These are phyloP conservation scores for Mormoops blainvillei DNA, from an alignment of 2,113 vertebrate genomes.

Conservation along the genomic window DNA sequence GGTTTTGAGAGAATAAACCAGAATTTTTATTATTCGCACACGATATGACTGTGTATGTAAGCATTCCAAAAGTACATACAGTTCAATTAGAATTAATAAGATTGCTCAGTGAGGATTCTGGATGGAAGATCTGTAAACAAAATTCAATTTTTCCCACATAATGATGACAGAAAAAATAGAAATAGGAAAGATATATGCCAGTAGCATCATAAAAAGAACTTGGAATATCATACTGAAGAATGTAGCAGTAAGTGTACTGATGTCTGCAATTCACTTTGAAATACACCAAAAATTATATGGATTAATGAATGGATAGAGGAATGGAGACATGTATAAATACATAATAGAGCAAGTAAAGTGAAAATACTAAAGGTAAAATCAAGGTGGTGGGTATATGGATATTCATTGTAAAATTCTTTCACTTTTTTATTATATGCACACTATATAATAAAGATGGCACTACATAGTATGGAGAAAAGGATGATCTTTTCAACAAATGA, in stretches of 20 bases:
- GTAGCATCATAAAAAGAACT: neutral
- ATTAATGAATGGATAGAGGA: neutral
- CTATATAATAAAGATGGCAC: too few relatives aligned
- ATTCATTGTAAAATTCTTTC: neutral
- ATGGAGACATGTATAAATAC: neutral
- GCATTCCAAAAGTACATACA: neutral
- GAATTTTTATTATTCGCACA: slow-evolving; percentile 12
- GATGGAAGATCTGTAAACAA: neutral
- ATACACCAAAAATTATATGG: neutral
- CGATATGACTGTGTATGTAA: neutral
- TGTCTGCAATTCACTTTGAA: neutral
- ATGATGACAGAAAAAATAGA: neutral
- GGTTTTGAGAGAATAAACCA: neutral
- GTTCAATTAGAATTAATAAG: neutral
- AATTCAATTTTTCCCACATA: neutral
- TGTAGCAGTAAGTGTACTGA: neutral
- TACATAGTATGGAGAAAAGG: too few relatives aligned
- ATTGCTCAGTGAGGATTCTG: neutral
- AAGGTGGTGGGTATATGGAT: neutral
- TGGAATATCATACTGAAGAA: neutral
- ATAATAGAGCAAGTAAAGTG: neutral
- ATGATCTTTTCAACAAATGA: too few relatives aligned
- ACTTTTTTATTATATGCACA: neutral
- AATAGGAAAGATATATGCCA: neutral
- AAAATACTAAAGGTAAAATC: neutral